A percentile compares a stretch with the other conserved stretches of the same genome.
phyloP scores from a whole-genome alignment of 2,113 vertebrate species.

The Pollachius pollachius region DNA sequence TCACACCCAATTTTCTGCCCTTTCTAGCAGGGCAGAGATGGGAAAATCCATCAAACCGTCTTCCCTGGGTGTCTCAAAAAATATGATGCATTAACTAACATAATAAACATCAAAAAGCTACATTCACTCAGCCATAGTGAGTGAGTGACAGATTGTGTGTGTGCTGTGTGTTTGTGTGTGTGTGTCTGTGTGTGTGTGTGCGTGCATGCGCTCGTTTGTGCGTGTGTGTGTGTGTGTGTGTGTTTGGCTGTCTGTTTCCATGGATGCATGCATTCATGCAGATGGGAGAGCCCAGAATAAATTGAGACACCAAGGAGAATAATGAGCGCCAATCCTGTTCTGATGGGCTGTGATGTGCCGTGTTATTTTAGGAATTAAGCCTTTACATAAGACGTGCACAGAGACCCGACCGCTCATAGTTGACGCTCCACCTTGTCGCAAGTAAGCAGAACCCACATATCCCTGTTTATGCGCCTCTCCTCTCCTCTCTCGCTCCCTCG shows the following conservation, averaged over 20 bases:
- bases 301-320: constrained; percentile 19
- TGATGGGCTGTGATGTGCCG: constrained; percentile 24
- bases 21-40: no score
- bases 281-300: constrained; percentile 27
- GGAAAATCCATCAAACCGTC: no score
- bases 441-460: not conserved
- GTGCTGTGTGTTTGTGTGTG: constrained; percentile 14
- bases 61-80: no score
- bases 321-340: constrained; percentile 32
- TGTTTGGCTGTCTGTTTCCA: not conserved
- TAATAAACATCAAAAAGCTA: no score
- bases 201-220: not conserved
- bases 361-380: constrained; percentile 46
- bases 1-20: no score
- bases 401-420: constrained; percentile 12
- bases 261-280: not conserved
- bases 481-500: not conserved
- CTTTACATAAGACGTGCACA: constrained; percentile 7
- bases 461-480: constrained; percentile 29
- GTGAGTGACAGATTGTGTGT: not conserved
- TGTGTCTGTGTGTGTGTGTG: not conserved
- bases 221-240: not conserved
- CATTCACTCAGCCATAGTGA: no score
- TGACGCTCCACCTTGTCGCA: constrained; percentile 38
- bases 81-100: no score